Evolutionary conservation across 2,888 invertebrate genomes (phyloP).

Genomic region (Liopterus haemorrhoidalis): DNA sequence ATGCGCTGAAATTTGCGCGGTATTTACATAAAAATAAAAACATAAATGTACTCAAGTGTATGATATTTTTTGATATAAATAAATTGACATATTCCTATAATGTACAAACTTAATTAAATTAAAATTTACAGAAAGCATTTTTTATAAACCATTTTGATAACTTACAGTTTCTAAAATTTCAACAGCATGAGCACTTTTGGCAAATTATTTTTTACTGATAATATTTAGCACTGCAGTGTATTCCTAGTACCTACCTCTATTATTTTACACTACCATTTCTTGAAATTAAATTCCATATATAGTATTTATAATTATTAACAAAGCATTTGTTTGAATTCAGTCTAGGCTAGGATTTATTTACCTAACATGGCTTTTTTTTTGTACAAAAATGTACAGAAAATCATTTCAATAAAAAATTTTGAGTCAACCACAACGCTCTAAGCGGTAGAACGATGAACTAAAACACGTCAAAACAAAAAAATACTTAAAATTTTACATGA

Average conservation of each 20-base stretch:
- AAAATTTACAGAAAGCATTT: conserved; percentile 19
- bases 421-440: conserved; percentile 4
- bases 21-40: no score
- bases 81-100: no score
- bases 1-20: conserved; percentile 6
- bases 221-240: conserved; percentile 36
- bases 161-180: conserved; percentile 36
- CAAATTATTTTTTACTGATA: conserved; percentile 50
- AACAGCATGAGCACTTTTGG: conserved; percentile 69
- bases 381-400: conserved; percentile 14
- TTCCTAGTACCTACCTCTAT: conserved; percentile 24
- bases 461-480: conserved; percentile 2
- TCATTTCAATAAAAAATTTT: conserved; percentile 18
- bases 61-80: no score
- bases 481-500: conserved; percentile 17
- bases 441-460: not conserved
- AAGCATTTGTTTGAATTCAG: conserved; percentile 42
- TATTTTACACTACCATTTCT: conserved; percentile 21
- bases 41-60: no score
- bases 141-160: conserved; percentile 20
- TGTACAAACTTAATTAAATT: conserved; percentile 17
- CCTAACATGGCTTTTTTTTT: conserved; percentile 39
- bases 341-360: conserved; percentile 44
- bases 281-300: conserved; percentile 29
- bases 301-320: conserved; percentile 35